Conservation (phyloP, 2,888 invertebrate species). For the Seladonia tumulorum region DNA sequence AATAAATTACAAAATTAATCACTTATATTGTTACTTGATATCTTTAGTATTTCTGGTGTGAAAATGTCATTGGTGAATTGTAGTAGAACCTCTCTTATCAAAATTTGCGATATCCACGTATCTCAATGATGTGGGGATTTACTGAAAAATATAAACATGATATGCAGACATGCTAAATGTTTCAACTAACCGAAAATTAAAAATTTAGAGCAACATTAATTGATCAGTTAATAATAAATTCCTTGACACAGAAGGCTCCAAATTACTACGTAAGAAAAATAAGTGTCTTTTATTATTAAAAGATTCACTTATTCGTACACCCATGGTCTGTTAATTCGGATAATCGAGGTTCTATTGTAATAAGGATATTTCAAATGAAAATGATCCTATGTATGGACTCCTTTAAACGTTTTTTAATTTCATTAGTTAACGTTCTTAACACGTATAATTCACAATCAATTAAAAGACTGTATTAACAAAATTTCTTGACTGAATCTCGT, state of each 20-base stretch:
- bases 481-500: conserved; percentile 11
- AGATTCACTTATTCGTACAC: neutral
- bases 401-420: conserved; percentile 19
- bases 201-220: neutral
- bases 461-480: conserved; percentile 3
- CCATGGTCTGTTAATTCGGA: neutral
- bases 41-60: neutral
- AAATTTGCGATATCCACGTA: neutral
- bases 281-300: neutral
- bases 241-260: neutral
- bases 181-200: neutral
- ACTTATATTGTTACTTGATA: neutral
- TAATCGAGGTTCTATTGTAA: conserved; percentile 13
- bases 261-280: neutral
- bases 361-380: conserved; percentile 13
- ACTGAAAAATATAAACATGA: neutral
- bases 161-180: neutral
- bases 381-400: neutral
- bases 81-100: conserved; percentile 10
- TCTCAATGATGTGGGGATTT: neutral
- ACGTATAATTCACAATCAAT: conserved; percentile 17
- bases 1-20: neutral
- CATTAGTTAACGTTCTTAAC: conserved; percentile 8
- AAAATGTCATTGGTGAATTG: neutral
- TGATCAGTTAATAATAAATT: neutral